Percentiles rank a stretch among this genome's conserved stretches.
Evolutionary conservation across 2,888 invertebrate species (phyloP).

Genomic region (Merodon equestris): DNA sequence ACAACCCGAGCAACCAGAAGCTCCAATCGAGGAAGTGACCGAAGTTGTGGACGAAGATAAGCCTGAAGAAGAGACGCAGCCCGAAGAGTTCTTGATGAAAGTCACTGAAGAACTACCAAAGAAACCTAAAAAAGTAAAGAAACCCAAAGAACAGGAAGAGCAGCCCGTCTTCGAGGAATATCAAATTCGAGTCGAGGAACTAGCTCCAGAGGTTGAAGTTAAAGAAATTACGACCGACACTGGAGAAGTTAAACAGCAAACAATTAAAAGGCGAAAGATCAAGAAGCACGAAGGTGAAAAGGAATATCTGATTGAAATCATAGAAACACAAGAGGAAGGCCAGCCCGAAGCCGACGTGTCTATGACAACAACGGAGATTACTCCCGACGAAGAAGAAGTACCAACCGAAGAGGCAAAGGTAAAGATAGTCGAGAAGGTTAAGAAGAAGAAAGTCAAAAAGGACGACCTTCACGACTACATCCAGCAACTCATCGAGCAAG

Average conservation of each 20-base stretch:
- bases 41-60: constrained; percentile 72
- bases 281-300: constrained; percentile 78
- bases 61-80: constrained; percentile 72
- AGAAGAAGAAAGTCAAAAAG: constrained; percentile 77
- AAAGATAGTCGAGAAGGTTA: constrained; percentile 72
- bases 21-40: constrained; percentile 66
- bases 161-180: constrained; percentile 69
- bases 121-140: constrained; percentile 70
- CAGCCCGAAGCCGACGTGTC: constrained; percentile 76
- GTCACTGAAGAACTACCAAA: constrained; percentile 59
- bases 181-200: constrained; percentile 73
- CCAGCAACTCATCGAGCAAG: constrained; percentile 76
- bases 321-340: constrained; percentile 77
- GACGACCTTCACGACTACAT: constrained; percentile 77
- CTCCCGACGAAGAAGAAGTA: constrained; percentile 64
- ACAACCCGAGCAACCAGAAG: constrained; percentile 79
- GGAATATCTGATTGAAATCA: constrained; percentile 78
- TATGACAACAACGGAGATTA: constrained; percentile 72
- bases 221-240: constrained; percentile 76
- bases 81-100: constrained; percentile 72
- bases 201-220: constrained; percentile 76
- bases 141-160: constrained; percentile 51
- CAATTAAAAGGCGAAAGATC: constrained; percentile 75
- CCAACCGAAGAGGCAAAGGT: constrained; percentile 65
- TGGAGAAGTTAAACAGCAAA: constrained; percentile 74